Base-by-base conservation (phyloP, 53 echinoderm and acorn worm species). In the Actinopyga echinites region DNA sequence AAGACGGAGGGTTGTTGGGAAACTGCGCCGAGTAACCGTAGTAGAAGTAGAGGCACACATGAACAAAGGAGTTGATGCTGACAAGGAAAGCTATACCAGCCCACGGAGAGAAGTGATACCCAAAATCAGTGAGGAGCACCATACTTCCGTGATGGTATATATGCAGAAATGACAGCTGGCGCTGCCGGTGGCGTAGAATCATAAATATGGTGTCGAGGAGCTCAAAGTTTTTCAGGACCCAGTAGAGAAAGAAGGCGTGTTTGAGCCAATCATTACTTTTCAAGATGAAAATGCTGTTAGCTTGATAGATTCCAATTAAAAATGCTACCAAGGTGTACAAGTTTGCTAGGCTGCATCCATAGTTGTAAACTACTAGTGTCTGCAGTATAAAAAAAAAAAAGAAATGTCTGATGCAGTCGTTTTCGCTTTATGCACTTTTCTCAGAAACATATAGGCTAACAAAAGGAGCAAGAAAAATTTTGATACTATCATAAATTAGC, bases 151-250 rank as follows among this genome's bases (percentile, higher is more conserved):
- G 99, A 73, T 99, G 99, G 69, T 99, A 99, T 23, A 99, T 90
- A 52, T 99, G 99, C 8, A 99, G 94, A 69, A 93, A 94, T 7
- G 94, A 94, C 22, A 99, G 90, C 80, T 99, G 99, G 19, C 99
- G 99, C 4, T 83, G 85, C 54, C 83, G 90, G 75, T 99, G 99
- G 6, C 99, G 99, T 30, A 99, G 85, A n/a, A 99, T 91, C 99
- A 99, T 99, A 91, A 94, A 92, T 20, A 92, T 63, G 0, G 99
- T 99, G 56, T 99, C 99, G 17, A 99, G 83, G 31, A 99, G 99
- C 80, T 99, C 99, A 15, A 94, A 19, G 89, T 90, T 94, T 63
- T 99, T 99, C 26, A 87, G 83, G 30, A 83, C 54, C 86, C 90
- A 92, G 85, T 99, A 99, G 65, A 99, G 84, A 25, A 99, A 84